These are phyloP conservation scores for Palythoa heliodiscus DNA, from an alignment of 92 coral and sea anemone species.

Conservation along the genomic window DNA sequence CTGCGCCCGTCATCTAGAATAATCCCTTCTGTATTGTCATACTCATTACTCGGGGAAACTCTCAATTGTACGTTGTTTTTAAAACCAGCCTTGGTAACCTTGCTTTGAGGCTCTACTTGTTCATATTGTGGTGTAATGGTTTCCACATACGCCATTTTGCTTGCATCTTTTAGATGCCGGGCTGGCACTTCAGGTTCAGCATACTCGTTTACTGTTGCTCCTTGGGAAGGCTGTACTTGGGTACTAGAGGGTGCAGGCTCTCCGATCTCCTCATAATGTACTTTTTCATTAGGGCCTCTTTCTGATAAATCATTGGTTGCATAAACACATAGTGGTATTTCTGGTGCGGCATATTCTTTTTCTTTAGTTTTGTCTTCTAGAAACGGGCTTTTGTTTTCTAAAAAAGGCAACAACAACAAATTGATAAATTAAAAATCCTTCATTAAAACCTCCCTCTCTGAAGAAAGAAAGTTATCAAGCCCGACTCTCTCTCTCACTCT, in stretches of 20 bases:
- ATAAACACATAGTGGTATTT: conserved; percentile 4
- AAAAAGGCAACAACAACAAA: neutral
- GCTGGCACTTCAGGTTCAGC: neutral
- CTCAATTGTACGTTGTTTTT: neutral
- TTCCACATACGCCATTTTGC: neutral
- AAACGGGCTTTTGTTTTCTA: neutral
- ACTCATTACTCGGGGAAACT: neutral
- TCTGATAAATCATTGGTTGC: neutral
- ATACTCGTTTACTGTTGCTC: neutral
- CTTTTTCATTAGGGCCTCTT: neutral
- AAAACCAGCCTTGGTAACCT: neutral
- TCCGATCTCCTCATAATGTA: neutral
- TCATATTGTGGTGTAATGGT: neutral
- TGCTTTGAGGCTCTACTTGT: neutral
- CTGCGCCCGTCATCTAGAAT: conserved; percentile 10
- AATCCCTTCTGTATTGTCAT: conserved; percentile 26
- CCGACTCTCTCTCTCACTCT: too few species aligned
- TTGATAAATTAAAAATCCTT: neutral
- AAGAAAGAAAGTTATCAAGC: neutral
- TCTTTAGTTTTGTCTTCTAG: too few species aligned
- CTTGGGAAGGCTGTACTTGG: too few species aligned
- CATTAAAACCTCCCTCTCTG: neutral
- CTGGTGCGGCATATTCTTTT: neutral
- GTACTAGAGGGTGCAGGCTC: too few species aligned
- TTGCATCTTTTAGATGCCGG: neutral